Percentiles rank a stretch among this genome's conserved stretches.
These are phyloP conservation scores for Oligia strigilis DNA, from an alignment of 2,888 invertebrate species.

Conservation along the genomic window DNA sequence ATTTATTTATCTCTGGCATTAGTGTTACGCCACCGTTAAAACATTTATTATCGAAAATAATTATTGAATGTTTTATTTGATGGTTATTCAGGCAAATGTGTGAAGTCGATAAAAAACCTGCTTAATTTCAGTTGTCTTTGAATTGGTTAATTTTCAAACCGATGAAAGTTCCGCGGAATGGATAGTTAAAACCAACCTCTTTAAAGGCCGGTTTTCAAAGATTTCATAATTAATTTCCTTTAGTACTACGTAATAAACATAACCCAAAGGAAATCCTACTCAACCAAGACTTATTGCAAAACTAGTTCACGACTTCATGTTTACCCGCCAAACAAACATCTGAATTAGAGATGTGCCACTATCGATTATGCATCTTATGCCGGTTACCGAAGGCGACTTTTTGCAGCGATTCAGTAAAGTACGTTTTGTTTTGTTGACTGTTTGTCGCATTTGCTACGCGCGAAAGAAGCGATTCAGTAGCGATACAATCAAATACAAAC, in stretches of 20 bases:
- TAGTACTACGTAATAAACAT: slow-evolving; percentile 34
- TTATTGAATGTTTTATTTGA: slow-evolving; percentile 16
- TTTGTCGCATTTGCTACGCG: neutral
- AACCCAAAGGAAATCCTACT: slow-evolving; percentile 69
- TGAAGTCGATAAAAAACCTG: slow-evolving; percentile 10
- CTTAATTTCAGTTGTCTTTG: slow-evolving; percentile 2
- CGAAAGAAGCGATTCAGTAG: neutral
- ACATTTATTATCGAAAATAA: slow-evolving; percentile 35
- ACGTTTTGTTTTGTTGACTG: neutral
- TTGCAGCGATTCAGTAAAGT: neutral
- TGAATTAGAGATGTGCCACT: slow-evolving; percentile 70
- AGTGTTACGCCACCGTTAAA: slow-evolving; percentile 29
- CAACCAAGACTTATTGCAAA: slow-evolving; percentile 65
- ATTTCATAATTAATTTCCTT: slow-evolving; percentile 51
- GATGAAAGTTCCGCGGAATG: neutral
- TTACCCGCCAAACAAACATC: slow-evolving; percentile 61
- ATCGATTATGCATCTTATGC: slow-evolving; percentile 32
- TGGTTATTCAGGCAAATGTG: slow-evolving; percentile 18
- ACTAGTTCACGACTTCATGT: slow-evolving; percentile 58
- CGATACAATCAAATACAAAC: neutral
- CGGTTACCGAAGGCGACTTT: neutral
- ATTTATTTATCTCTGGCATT: slow-evolving; percentile 56
- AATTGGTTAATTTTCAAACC: neutral
- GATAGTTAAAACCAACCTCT: slow-evolving; percentile 14
- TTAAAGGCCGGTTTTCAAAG: slow-evolving; percentile 22